Conservation (phyloP, 1,140 invertebrate genomes). For the Macrobrachium nipponense region DNA sequence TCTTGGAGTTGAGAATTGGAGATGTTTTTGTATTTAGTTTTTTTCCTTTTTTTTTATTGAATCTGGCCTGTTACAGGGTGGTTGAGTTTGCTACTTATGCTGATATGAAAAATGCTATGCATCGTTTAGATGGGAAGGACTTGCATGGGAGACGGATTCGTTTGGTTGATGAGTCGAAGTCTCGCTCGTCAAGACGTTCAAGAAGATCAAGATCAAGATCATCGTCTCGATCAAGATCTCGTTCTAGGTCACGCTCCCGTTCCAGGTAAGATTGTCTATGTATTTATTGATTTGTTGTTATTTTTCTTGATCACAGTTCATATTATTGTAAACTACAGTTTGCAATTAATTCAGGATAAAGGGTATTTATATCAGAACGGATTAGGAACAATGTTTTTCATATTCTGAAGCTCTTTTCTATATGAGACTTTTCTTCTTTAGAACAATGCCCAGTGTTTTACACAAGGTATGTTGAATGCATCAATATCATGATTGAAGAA, state of each 20-base stretch:
- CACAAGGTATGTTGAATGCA: too few species aligned
- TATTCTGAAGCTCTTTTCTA: too few species aligned
- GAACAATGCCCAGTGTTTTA: too few species aligned
- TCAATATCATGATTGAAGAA: too few species aligned
- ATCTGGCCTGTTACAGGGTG: constrained; percentile 75
- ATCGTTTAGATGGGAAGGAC: constrained; percentile 96
- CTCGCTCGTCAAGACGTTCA: constrained; percentile 73
- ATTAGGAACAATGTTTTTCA: too few species aligned
- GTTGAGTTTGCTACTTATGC: constrained; percentile 92
- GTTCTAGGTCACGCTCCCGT: constrained; percentile 75
- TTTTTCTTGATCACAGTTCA: neutral
- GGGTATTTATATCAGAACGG: too few species aligned
- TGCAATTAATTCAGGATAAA: too few species aligned
- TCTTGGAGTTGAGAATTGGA: neutral
- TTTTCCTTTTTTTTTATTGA: neutral
- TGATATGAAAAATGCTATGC: constrained; percentile 95
- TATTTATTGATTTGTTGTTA: neutral
- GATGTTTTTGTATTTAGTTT: neutral
- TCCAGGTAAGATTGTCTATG: constrained; percentile 66
- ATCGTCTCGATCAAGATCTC: constrained; percentile 71
- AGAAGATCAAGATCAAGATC: constrained; percentile 75
- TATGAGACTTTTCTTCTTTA: neutral
- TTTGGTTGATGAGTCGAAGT: constrained; percentile 84
- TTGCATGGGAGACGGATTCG: constrained; percentile 91
- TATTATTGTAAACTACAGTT: neutral